Evolutionary conservation across 1,140 invertebrate genomes (phyloP), one percentile per base, ranked within the genome.

Genomic region (Mizuhopecten yessoensis): DNA sequence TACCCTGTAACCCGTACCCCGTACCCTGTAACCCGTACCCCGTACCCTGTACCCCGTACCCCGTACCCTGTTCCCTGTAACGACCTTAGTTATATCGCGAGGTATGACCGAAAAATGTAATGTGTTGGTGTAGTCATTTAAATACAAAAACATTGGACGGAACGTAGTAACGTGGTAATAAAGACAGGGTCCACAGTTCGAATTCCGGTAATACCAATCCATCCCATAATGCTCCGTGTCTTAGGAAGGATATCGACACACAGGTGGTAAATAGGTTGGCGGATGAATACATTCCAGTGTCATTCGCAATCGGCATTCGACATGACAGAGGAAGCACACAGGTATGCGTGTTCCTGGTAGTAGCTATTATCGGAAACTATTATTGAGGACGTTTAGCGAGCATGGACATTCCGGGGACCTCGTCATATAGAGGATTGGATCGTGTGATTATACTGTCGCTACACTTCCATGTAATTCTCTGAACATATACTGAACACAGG

Each of bases 231-330:
- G 11, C 23, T n/a, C 57, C 17, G 42, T 17, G 42, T 39, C 13
- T 39, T 7, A 15, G 9, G 17, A 13, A 20, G 9, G 42, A 9
- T 45, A 45, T 45, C 42, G 1, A 17, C 2, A 29, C 1, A 75
- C 57, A 75, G 57, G 57, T 75, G 57, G 57, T 75, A 75, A n/a
- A 75, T 29, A n/a, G 57, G 57, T 75, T 75, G 57, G 57, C 57
- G 57, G 1, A n/a, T 0, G 57, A 75, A 75, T 75, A 75, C 57
- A 75, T 75, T 75, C 57, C 23, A 17, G 57, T 75, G 57, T 75
- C 57, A 75, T 75, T n/a, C n/a, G 57, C 15, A 23, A 75, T 29
- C 57, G n/a, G 57, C 29, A 3, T 75, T 23, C 29, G 0, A 7
- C n/a, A 7, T 75, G n/a, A 75, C 2, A 75, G 23, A 75, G 57